Evolutionary conservation across 1,140 invertebrate species (phyloP).

Genomic region (Drusus annulatus): DNA sequence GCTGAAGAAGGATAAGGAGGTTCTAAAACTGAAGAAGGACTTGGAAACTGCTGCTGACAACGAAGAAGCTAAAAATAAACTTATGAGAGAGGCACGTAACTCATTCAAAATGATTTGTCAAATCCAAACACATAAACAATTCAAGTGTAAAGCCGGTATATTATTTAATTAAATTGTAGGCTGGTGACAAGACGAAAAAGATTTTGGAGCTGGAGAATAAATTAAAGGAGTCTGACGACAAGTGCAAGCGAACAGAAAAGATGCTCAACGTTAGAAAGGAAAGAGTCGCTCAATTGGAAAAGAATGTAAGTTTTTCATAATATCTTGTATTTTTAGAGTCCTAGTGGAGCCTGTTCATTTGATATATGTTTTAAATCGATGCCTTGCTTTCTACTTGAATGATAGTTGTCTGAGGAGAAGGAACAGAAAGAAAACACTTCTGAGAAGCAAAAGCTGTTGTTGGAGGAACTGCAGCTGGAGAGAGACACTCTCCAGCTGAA

Average conservation of each 20-base stretch:
- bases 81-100: constrained; percentile 67
- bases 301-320: constrained; percentile 68
- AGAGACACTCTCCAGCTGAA: constrained; percentile 68
- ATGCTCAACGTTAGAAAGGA: constrained; percentile 73
- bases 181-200: constrained; percentile 73
- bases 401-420: constrained; percentile 74
- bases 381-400: constrained; percentile 47
- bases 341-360: too few relatives aligned
- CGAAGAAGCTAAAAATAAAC: constrained; percentile 71
- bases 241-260: constrained; percentile 74
- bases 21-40: constrained; percentile 74
- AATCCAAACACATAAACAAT: not conserved
- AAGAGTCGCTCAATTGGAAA: constrained; percentile 74
- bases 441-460: constrained; percentile 65
- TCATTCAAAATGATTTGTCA: too few relatives aligned
- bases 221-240: constrained; percentile 75
- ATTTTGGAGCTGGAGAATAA: constrained; percentile 73
- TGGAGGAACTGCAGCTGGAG: constrained; percentile 66
- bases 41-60: constrained; percentile 67
- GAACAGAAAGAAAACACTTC: constrained; percentile 65
- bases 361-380: not conserved
- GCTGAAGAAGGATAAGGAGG: constrained; percentile 73
- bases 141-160: not conserved
- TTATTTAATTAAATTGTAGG: constrained; percentile 18
- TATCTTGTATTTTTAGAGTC: too few relatives aligned